These are phyloP conservation scores for Varanus komodoensis DNA, from an alignment of 2,113 vertebrate species.

Conservation along the genomic window DNA sequence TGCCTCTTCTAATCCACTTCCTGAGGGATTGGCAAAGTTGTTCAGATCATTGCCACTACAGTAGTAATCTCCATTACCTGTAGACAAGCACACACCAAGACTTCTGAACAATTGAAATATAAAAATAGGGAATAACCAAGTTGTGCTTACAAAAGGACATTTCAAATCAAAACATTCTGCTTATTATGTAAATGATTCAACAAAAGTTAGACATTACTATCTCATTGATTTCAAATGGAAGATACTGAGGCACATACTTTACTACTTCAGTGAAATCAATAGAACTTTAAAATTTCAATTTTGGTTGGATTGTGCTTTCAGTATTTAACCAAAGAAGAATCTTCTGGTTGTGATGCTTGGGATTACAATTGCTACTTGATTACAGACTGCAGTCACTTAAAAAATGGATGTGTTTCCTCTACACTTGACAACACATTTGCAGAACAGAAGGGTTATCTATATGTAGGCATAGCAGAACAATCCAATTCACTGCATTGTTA, in stretches of 20 bases:
- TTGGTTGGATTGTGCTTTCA: not conserved
- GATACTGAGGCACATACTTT: not conserved
- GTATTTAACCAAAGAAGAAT: not conserved
- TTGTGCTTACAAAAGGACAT: not conserved
- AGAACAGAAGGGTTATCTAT: too few species aligned
- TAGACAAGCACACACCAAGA: constrained; percentile 32
- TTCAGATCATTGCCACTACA: constrained; percentile 93
- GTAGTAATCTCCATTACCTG: constrained; percentile 92
- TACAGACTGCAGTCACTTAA: not conserved
- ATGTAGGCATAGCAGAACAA: not conserved
- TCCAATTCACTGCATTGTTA: not conserved
- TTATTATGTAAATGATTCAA: not conserved
- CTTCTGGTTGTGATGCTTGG: not conserved
- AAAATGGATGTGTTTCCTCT: not conserved
- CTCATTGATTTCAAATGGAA: not conserved
- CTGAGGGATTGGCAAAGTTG: constrained; percentile 78
- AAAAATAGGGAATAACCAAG: constrained; percentile 2
- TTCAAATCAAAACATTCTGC: not conserved
- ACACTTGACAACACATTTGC: not conserved
- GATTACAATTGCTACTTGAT: not conserved
- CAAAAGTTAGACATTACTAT: not conserved
- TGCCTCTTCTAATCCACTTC: constrained; percentile 72
- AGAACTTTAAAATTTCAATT: not conserved
- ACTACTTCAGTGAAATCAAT: not conserved
- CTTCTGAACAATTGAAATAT: constrained; percentile 26